Evolutionary conservation across 2,888 invertebrate genomes (phyloP), one percentile per base, ranked within the genome.

Genomic region (Mimas tiliae): DNA sequence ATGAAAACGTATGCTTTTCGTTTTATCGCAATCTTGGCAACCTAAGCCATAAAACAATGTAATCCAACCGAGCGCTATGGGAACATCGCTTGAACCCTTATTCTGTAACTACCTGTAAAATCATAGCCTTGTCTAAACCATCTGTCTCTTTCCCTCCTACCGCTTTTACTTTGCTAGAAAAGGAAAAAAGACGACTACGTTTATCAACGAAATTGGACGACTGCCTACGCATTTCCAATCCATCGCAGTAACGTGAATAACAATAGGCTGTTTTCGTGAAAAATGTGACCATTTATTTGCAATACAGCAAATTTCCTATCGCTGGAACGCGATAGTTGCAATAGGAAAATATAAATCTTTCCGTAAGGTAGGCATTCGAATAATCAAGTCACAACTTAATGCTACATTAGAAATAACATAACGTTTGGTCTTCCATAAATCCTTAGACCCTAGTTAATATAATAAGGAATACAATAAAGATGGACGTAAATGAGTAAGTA

Each of bases 181-280:
- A 65, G 33, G 19, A 58, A 6, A 4, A 9, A 38, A 70, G 69
- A 70, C 55, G 47, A 69, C 67, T 69, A 67, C 75, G 76, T 80
- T 79, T 70, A 58, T 58, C 47, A 16, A 66, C 51, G 51, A 45
- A 63, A 63, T 63, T 38, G 62, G 51, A 50, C 51, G 34, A 51
- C 12, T 74, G 73, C 79, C 75, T 74, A 75, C 74, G 74, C 72
- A 74, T 75, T 72, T 68, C 73, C 80, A 80, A 81, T 82, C 79
- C 72, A 78, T 80, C 68, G 72, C 72, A 70, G 76, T 74, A 76
- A 74, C 78, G 73, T 74, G 77, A 78, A 81, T 80, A 82, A 83
- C 81, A 84, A 84, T 75, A 76, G 81, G 77, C 82, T 80, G 82
- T 83, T 85, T 82, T 72, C 75, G 79, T 82, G 82, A 86, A 84